Base-by-base conservation (phyloP, 64 coral and sea anemone genomes). In the Cladopsammia gracilis region DNA sequence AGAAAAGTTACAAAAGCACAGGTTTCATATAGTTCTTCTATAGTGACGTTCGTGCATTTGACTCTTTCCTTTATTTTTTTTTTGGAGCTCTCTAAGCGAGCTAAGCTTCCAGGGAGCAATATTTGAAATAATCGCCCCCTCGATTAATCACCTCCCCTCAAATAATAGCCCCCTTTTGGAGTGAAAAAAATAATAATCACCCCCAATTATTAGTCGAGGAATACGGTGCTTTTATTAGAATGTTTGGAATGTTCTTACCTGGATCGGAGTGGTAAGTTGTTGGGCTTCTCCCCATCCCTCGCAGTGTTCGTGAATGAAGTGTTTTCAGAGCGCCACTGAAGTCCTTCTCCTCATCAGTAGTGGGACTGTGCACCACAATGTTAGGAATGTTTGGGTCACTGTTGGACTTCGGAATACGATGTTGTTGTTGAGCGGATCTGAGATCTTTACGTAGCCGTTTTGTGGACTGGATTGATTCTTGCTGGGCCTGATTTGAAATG, bases 341-440 rank as follows among this genome's bases (percentile, higher is more conserved):
- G 11, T 70, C 70, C 25, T 80, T 87, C 24, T 93, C 82, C 10
- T 98, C 96, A 15, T 98, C 96, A 25, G 92, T 98, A 0, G 96
- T 98, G 12, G 96, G 96, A 78, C 96, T 98, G 24, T 98, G 96
- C 6, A 98, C 88, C 44, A 83, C 66, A 82, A 98, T 91, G 25
- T 77, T 69, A 25, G 96, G 96, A 14, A 94, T 79, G 44, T 83
- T 89, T 22, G 88, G 89, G 52, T 82, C 44, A 53, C 84, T 81
- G 64, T 76, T 42, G 13, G 66, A 84, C 46, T 84, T 84, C 4
- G 80, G 80, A 84, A 84, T 67, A 25, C 80, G 80, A 49, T 84
- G 59, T 25, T 67, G 18, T 7, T 62, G 60, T 49, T 67, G 42
- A 23, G 42, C 45, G 42, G 0, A 10, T 51, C 62, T 47, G 0